Base-by-base conservation (phyloP, 2,797 vertebrate genomes). In the Sternarchorhynchus goeldii region DNA sequence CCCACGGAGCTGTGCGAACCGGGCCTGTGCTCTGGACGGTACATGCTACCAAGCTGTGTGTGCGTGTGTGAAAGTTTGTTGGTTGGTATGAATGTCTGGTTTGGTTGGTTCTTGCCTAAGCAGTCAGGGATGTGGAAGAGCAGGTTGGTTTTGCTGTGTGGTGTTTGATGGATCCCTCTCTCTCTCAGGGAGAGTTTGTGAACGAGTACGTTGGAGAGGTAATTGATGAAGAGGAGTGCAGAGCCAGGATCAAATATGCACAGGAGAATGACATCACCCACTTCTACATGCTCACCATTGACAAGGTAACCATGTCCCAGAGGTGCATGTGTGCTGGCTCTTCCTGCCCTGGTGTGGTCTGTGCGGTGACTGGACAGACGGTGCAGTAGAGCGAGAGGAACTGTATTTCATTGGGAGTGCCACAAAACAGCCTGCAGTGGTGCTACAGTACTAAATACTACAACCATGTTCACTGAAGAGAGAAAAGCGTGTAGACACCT, bases 281-380 rank as follows among this genome's bases (percentile, higher is more conserved):
- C 87, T 99, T 99, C 90, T 99, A 99, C 90, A 98, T 99, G 97
- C 97, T 99, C 77, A 99, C 98, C 41, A 98, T 99, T 41, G 96
- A 98, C 90, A 99, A 99, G 96, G 98, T 98, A 78, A 4, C 20
- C 55, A 17, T 29, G 63, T 3, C 14, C 0, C 0, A 8, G 59
- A n/a, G 17, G 14, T 2, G 3, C 16, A 17, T 12, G 17, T 36
- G 41, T 17, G 5, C 5, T 6, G 45, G 92, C 94, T 95, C 91
- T 10, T 0, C 63, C 74, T 89, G 57, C 73, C 16, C 82, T 69
- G 16, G 25, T 6, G 66, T 85, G 88, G 92, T 67, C 83, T 58
- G 81, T 80, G 79, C 80, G 4, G 76, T 39, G 82, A 82, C 91
- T 86, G 72, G 34, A 81, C 74, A 7, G 55, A 25, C 25, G 20